Base-by-base conservation (phyloP, 2,888 invertebrate species). In the Pecten maximus region DNA sequence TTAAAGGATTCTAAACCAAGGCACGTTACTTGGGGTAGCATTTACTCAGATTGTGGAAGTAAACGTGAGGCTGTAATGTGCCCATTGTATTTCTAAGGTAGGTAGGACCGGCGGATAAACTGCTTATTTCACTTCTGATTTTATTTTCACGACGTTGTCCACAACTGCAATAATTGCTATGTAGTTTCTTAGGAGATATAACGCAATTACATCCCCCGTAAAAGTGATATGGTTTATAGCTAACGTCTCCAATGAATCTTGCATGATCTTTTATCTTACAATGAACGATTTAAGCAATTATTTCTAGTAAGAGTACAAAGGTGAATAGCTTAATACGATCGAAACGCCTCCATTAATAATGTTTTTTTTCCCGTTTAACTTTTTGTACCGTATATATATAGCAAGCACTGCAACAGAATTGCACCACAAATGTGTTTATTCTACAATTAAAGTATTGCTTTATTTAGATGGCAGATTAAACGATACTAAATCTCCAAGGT, bases 231-330 rank as follows among this genome's bases (percentile, higher is more conserved):
- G 74, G 28, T 74, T 3, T 74, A 74, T 35, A 74, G 74, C 74
- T 35, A 35, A 15, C 35, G 74, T 74, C 74, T 35, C 74, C 35
- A 74, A 74, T 74, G 74, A 74, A 74, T 74, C 35, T 74, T 74
- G 35, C 74, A 74, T 74, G 74, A 74, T 74, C 74, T 35, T 74
- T 74, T 74, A 35, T 74, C 74, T 74, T 74, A 35, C 28, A 35
- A 28, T 35, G 28, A 74, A 74, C 74, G 35, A 28, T 74, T 74
- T 35, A 28, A 35, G 15, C 74, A 28, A 28, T 74, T 74, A 74
- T 23, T 8, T 19, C 28, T 35, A 1, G 35, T 35, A 74, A 74
- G 74, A 74, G 74, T 74, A 74, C 74, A 74, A 74, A 74, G 74
- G 74, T 74, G 28, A 35, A 74, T 35, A 23, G 74, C 74, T 74